Evolutionary conservation across 2,113 vertebrate species (phyloP), one percentile per base, ranked within the genome.

Genomic region (Antechinus flavipes): DNA sequence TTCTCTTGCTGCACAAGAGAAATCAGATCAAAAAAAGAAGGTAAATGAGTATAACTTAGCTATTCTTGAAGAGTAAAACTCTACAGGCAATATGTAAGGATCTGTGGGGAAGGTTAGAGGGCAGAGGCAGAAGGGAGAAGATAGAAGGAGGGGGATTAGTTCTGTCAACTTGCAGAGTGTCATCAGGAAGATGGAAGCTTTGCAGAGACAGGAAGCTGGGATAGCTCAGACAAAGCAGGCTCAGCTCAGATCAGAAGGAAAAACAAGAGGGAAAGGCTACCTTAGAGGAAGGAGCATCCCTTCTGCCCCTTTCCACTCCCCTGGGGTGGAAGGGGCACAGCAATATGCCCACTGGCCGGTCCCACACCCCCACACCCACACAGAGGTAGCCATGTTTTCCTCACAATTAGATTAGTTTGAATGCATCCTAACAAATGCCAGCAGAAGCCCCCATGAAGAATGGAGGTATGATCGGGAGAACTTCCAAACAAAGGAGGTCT

Each of bases 121-220:
- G 91, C 95, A 92, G 96, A 95, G 97, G 96, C 96, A 94, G 96
- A 23, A 92, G 95, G 91, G 97, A 97, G 98, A 95, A 90, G 68
- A n/a, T 26, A 8, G 8, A 46, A 97, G 95, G 98, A 93, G 93
- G 96, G 97, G 94, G 0, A 54, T 58, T 25, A 22, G 89, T 92
- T 92, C 95, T 49, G 55, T 94, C 94, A 90, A 89, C 95, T 92
- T n/a, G 54, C 96, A 0, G 93, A 94, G 24, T 95, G 94, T 89
- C 11, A 0, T 54, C 91, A 54, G n/a, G 24, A 52, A 16, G 46
- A 89, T 91, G 16, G 54, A 91, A 42, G 94, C 94, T 94, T 68
- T 2, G 1, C 23, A 1, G 93, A 12, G 47, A 1, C 0, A 0
- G 1, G n/a, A 52, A 52, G 8, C 7, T 0, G 55, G 46, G 52